Conservation (phyloP, 2,888 invertebrate species). For the Caenorhabditis zanzibari region DNA sequence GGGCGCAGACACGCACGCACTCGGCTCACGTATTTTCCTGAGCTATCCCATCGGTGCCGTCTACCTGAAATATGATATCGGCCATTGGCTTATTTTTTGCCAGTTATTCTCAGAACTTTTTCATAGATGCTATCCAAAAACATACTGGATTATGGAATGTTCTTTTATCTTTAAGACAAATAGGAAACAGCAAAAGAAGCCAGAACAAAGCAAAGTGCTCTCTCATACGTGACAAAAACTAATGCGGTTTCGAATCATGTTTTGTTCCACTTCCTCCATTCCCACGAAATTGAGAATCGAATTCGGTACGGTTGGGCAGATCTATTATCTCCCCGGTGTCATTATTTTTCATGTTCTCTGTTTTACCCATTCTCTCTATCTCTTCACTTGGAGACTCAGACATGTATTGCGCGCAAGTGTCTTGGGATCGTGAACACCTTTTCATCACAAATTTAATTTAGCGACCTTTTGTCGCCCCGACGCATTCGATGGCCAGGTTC, state of each 20-base stretch:
- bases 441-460: conserved; percentile 47
- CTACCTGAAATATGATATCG: conserved; percentile 60
- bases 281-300: conserved; percentile 18
- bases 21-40: background rate
- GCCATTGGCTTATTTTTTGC: conserved; percentile 15
- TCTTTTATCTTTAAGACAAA: conserved; percentile 11
- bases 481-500: conserved; percentile 13
- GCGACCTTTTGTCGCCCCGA: conserved; percentile 41
- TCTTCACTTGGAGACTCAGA: conserved; percentile 33
- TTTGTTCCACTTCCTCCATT: background rate
- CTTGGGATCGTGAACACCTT: conserved; percentile 51
- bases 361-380: conserved; percentile 7
- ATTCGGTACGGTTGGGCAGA: conserved; percentile 35
- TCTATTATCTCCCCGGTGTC: conserved; percentile 36
- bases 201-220: conserved; percentile 15
- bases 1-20: conserved; percentile 46
- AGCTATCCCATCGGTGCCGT: conserved; percentile 8
- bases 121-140: conserved; percentile 9
- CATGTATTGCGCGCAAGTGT: conserved; percentile 37
- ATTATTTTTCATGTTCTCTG: conserved; percentile 22
- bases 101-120: background rate
- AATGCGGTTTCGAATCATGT: background rate
- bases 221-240: conserved; percentile 13
- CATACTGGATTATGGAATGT: conserved; percentile 13
- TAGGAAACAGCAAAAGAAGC: background rate